phyloP scores from a whole-genome alignment of 1,140 invertebrate genomes.

The Drosophila nannoptera region DNA sequence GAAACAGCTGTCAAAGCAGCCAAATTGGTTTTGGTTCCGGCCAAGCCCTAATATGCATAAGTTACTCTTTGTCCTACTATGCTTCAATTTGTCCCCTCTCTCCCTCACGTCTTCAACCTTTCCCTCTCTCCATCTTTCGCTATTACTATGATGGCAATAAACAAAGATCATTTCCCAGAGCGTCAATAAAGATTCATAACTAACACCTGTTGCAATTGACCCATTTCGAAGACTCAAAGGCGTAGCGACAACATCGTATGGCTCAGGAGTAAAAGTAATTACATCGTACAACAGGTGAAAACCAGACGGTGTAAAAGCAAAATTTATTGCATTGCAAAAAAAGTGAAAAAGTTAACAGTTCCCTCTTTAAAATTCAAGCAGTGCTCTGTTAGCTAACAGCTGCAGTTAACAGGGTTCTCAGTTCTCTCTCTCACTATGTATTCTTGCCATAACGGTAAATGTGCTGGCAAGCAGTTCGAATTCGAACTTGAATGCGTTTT shows the following conservation, averaged over 20 bases:
- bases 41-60: slow-evolving; percentile 17
- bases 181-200: slow-evolving; percentile 14
- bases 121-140: not conserved
- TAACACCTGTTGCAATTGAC: slow-evolving; percentile 22
- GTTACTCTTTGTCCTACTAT: not conserved
- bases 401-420: not conserved
- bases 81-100: not conserved
- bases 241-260: not conserved
- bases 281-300: too few species aligned
- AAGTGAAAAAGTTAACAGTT: too few species aligned
- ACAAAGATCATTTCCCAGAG: slow-evolving; percentile 9
- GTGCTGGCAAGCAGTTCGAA: too few species aligned
- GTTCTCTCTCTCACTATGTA: too few species aligned
- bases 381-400: slow-evolving; percentile 8
- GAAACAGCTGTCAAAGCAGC: slow-evolving; percentile 4
- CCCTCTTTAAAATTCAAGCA: not conserved
- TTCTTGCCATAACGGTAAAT: too few species aligned
- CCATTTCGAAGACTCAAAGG: slow-evolving; percentile 6
- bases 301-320: too few species aligned
- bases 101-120: not conserved
- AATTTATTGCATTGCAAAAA: too few species aligned
- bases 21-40: slow-evolving; percentile 18
- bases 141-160: not conserved
- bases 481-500: too few species aligned
- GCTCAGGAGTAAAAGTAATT: too few species aligned